These are phyloP conservation scores for Monomorium pharaonis DNA, from an alignment of 1,140 invertebrate genomes.

Conservation along the genomic window DNA sequence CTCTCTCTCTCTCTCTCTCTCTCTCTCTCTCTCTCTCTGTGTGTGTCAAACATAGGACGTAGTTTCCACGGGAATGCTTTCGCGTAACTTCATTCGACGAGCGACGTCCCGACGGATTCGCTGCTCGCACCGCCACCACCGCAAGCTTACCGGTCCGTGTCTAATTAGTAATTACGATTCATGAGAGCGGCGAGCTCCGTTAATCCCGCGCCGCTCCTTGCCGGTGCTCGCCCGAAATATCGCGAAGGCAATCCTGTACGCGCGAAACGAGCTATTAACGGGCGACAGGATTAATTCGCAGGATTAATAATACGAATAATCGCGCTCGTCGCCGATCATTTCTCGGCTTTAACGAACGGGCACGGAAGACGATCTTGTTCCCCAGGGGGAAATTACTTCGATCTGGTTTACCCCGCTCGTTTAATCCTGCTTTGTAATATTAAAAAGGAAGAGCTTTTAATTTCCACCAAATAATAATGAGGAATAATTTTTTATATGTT, in stretches of 20 bases:
- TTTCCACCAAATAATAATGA: not conserved
- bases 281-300: not conserved
- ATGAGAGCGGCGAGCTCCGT: constrained; percentile 47
- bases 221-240: constrained; percentile 41
- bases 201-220: constrained; percentile 35
- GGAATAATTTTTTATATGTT: not conserved
- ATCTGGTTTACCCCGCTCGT: not conserved
- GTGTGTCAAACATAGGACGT: not conserved
- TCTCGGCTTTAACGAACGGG: not conserved
- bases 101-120: constrained; percentile 41
- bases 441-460: not conserved
- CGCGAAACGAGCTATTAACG: constrained; percentile 46
- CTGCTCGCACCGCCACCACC: constrained; percentile 2
- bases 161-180: constrained; percentile 71
- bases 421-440: not conserved
- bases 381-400: not conserved
- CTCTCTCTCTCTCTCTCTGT: not conserved
- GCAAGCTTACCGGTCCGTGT: constrained; percentile 37
- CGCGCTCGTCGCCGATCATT: not conserved
- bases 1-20: not conserved
- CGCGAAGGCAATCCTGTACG: constrained; percentile 44
- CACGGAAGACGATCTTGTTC: no score
- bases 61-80: constrained; percentile 27
- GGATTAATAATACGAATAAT: constrained; percentile 57
- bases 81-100: constrained; percentile 49